These are phyloP conservation scores for Pterocles orientalis DNA, from an alignment of 2,113 vertebrate species.

Conservation along the genomic window DNA sequence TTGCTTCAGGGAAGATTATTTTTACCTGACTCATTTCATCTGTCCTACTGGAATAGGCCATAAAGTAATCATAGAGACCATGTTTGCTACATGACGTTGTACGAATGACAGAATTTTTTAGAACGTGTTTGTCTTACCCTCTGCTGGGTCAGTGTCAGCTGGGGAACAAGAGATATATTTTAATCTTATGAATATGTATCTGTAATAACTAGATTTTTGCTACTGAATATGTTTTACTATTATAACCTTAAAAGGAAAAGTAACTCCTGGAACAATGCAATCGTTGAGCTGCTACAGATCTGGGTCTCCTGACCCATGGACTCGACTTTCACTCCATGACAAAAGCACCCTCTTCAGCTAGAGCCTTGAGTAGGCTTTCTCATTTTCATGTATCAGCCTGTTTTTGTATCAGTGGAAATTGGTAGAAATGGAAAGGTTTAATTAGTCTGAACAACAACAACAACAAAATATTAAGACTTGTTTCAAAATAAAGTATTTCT, in stretches of 20 bases:
- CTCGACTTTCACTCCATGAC: background rate
- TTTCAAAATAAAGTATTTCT: background rate
- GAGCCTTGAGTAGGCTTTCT: background rate
- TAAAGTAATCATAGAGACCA: background rate
- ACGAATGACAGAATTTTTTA: background rate
- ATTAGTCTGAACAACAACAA: background rate
- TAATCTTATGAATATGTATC: background rate
- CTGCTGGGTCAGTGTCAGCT: background rate
- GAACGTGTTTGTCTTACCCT: background rate
- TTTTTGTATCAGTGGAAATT: background rate
- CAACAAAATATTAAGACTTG: background rate
- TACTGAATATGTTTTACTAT: background rate
- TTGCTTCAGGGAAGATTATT: background rate
- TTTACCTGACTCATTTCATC: background rate
- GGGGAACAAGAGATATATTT: background rate
- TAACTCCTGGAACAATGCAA: background rate
- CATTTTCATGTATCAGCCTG: background rate
- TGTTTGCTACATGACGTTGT: background rate
- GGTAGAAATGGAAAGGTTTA: background rate
- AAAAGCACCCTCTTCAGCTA: background rate
- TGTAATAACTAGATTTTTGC: background rate
- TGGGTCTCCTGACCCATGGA: rapidly evolving
- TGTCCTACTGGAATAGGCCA: background rate
- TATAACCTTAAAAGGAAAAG: background rate
- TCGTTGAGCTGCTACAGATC: background rate